Base-by-base conservation (phyloP, 2,888 invertebrate species). In the Myopa tessellatipennis region DNA sequence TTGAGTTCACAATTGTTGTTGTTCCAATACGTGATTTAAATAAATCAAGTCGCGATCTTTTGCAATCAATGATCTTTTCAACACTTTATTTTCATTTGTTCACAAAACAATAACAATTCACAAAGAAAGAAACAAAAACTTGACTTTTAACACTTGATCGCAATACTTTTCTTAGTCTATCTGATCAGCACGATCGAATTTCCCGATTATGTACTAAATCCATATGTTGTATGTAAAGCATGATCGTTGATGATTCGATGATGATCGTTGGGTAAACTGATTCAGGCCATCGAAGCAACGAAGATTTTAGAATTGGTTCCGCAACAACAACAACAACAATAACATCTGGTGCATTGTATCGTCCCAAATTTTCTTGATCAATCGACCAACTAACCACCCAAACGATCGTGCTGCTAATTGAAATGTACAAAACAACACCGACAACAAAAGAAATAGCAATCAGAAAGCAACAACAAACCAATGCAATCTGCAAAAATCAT, bases 81-180 rank as follows among this genome's bases (percentile, higher is more conserved):
- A 67, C 67, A 67, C 67, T 67, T 36, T 34, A 26, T 55, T 55
- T 55, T 55, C 10, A 10, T 55, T 10, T 16, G 8, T 55, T 55
- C 5, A 26, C 26, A 26, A 26, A 26, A 26, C 26, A 26, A 26
- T 26, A 26, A 26, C 26, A 26, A 67, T 40, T 40, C 45, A 45
- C 45, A 10, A 45, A 10, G 45, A 45, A 45, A 45, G 45, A 45
- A 40, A n/a, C 40, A 36, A 40, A 67, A 67, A 67, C 38, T 18
- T 67, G 67, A 67, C 67, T 67, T 40, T 67, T 67, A 67, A 67
- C 67, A 67, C 67, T 67, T 55, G 67, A n/a, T n/a, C 40, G n/a
- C 67, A 67, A 40, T 67, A 40, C 14, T 36, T 55, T 55, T n/a
- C 55, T 14, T n/a, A 10, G 1, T n/a, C 14, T 55, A 3, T n/a